phyloP scores from a whole-genome alignment of 2,113 vertebrate genomes.

The Dipodomys stephensi region DNA sequence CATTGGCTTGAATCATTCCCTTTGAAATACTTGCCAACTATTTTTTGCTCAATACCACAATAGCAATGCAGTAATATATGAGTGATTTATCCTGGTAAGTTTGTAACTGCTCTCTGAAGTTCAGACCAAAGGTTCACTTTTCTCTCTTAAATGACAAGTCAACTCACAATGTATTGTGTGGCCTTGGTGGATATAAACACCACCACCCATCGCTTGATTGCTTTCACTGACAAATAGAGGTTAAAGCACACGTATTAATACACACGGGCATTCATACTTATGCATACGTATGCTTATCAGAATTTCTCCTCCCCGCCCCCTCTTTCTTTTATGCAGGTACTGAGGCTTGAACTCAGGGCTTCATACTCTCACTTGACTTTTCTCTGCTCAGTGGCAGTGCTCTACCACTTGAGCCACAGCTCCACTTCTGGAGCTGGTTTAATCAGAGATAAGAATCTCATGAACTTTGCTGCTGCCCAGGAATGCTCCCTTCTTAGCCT shows the following conservation, averaged over 20 bases:
- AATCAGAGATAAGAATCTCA: no score
- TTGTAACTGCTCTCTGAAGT: slow-evolving; percentile 63
- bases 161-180: background rate
- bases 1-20: slow-evolving; percentile 84
- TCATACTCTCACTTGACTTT: no score
- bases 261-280: no score
- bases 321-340: no score
- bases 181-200: background rate
- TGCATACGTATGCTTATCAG: background rate
- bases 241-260: background rate
- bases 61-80: slow-evolving; percentile 83
- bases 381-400: no score
- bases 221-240: background rate
- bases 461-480: no score
- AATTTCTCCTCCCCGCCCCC: no score
- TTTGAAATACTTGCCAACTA: slow-evolving; percentile 89
- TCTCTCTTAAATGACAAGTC: slow-evolving; percentile 50
- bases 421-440: no score
- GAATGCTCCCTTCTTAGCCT: no score
- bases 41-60: slow-evolving; percentile 87
- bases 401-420: no score
- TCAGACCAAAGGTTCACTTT: slow-evolving; percentile 27
- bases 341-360: no score
- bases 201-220: background rate
- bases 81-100: slow-evolving; percentile 78